Conservation (phyloP, 2,113 vertebrate genomes). For the Procavia capensis region DNA sequence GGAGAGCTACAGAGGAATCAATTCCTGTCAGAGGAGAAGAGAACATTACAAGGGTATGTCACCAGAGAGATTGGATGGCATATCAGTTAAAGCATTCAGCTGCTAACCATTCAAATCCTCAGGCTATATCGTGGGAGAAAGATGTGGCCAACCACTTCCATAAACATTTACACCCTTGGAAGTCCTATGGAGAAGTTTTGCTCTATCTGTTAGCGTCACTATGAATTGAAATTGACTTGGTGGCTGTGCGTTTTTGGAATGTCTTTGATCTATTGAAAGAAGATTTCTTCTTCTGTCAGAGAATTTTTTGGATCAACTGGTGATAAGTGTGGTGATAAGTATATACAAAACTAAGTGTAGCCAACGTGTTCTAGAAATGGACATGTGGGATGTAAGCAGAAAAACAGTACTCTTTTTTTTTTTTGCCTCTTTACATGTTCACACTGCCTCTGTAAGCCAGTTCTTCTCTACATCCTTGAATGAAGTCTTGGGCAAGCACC, state of each 20-base stretch:
- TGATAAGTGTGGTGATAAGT: constrained; percentile 48
- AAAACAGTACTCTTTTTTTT: constrained; percentile 66
- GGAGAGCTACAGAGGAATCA: neutral
- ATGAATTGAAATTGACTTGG: too few species aligned
- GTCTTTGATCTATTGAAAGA: neutral
- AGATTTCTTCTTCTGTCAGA: neutral
- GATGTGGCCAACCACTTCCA: too few species aligned
- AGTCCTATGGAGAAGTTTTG: too few species aligned
- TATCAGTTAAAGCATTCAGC: too few species aligned
- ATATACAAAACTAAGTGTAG: neutral
- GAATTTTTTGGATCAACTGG: neutral
- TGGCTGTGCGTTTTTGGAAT: too few species aligned
- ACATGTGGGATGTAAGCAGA: constrained; percentile 30
- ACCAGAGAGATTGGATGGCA: too few species aligned
- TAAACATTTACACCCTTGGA: too few species aligned
- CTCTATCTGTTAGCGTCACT: too few species aligned
- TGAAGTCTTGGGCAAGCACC: neutral
- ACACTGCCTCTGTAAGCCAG: neutral
- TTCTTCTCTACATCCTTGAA: neutral
- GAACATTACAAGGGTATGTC: neutral
- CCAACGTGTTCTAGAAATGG: constrained; percentile 53
- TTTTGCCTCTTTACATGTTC: neutral
- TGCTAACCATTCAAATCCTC: too few species aligned
- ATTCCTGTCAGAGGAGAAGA: neutral
- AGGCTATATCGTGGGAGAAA: too few species aligned